Evolutionary conservation across 1,140 invertebrate species (phyloP).

Genomic region (Eciton burchellii): DNA sequence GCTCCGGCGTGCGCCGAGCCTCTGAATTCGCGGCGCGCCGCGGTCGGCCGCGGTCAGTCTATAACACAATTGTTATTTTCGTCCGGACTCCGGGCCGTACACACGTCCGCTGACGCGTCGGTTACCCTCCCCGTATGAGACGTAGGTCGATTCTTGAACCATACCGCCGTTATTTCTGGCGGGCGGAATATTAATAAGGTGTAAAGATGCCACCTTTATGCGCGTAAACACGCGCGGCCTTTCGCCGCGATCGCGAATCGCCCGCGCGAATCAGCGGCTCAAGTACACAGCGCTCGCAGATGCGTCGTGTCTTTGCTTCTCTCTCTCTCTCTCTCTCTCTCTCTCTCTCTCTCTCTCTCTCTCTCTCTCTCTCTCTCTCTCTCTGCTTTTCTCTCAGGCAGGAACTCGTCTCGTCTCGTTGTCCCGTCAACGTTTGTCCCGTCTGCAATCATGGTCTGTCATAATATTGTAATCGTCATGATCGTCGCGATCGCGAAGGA

Average conservation of each 20-base stretch:
- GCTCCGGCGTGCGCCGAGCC: constrained; percentile 16
- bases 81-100: constrained; percentile 56
- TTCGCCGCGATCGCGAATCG: constrained; percentile 43
- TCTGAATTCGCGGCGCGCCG: neutral
- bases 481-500: constrained; percentile 11
- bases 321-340: neutral
- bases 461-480: constrained; percentile 18
- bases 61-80: constrained; percentile 72
- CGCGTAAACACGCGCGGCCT: constrained; percentile 60
- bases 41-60: constrained; percentile 16
- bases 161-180: constrained; percentile 65
- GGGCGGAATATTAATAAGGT: constrained; percentile 73
- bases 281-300: neutral
- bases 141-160: constrained; percentile 68
- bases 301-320: neutral
- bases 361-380: neutral
- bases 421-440: neutral
- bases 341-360: neutral
- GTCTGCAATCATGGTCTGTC: too few relatives aligned
- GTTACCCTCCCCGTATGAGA: constrained; percentile 59
- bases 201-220: constrained; percentile 67
- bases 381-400: neutral
- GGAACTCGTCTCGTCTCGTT: neutral
- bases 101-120: constrained; percentile 57
- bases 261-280: constrained; percentile 34